A percentile compares a stretch with the other conserved stretches of the same genome.
Evolutionary conservation across 2,888 invertebrate species (phyloP).

Genomic region (Polymixis lichenea): DNA sequence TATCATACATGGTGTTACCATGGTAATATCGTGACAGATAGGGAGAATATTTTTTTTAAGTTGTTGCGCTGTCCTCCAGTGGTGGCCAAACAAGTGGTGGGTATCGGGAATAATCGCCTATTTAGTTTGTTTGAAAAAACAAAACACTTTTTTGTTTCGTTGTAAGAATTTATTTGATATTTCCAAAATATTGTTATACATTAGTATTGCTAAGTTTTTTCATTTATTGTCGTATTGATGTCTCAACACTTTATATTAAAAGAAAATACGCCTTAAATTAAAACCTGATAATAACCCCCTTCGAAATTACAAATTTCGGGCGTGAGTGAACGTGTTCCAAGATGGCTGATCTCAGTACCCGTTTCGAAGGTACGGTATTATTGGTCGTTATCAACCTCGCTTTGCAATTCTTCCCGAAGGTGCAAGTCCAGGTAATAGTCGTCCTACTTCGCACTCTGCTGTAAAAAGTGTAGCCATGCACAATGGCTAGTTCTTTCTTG

Average conservation of each 20-base stretch:
- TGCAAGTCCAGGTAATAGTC: conserved; percentile 68
- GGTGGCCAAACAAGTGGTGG: too few species aligned
- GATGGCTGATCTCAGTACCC: conserved; percentile 36
- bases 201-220: background rate
- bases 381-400: conserved; percentile 62
- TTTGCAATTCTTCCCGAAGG: conserved; percentile 65
- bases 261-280: background rate
- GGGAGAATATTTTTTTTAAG: too few species aligned
- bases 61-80: too few species aligned
- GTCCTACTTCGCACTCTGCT: conserved; percentile 44
- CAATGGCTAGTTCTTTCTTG: conserved; percentile 65
- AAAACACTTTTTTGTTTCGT: background rate
- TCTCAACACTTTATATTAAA: too few species aligned
- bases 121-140: background rate
- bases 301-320: background rate
- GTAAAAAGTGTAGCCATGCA: conserved; percentile 70
- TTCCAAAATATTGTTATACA: background rate
- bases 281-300: background rate
- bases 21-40: too few species aligned
- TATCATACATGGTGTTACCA: too few species aligned
- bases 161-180: background rate
- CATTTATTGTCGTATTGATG: background rate
- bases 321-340: conserved; percentile 20
- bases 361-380: background rate
- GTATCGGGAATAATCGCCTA: too few species aligned